These are phyloP conservation scores for Melinaea marsaeus DNA, from an alignment of 2,888 invertebrate genomes.

Conservation along the genomic window DNA sequence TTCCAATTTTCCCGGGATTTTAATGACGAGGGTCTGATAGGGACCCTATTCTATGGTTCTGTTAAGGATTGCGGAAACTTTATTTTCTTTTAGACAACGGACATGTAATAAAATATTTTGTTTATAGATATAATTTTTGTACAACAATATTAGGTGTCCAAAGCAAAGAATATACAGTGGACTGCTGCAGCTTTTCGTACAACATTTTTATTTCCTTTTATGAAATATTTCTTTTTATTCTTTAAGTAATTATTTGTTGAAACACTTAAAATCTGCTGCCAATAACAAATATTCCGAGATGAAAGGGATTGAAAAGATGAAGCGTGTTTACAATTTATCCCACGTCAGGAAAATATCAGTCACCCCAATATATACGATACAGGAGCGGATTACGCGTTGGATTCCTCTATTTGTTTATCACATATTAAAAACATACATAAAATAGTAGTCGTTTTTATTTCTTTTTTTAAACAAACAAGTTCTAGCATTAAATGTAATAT, in stretches of 20 bases:
- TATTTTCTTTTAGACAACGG: neutral
- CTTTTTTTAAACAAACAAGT: too few species aligned
- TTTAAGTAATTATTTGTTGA: neutral
- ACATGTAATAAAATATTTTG: neutral
- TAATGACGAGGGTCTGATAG: conserved; percentile 12
- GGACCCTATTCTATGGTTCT: neutral
- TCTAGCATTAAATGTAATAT: too few species aligned
- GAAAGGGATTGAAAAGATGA: conserved; percentile 13
- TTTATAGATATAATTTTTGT: neutral
- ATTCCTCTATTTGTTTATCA: conserved; percentile 17
- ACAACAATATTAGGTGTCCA: too few species aligned
- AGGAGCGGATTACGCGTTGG: conserved; percentile 5
- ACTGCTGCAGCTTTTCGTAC: too few species aligned
- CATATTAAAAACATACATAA: too few species aligned
- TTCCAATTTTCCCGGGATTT: conserved; percentile 1
- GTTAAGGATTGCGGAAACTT: neutral
- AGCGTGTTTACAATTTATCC: conserved; percentile 9
- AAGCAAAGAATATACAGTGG: too few species aligned
- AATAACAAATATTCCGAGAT: conserved; percentile 9
- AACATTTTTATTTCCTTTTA: too few species aligned
- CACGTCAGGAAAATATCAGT: conserved; percentile 12
- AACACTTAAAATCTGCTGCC: conserved; percentile 3
- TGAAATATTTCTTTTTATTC: too few species aligned
- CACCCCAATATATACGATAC: conserved; percentile 6
- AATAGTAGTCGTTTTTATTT: too few species aligned